Evolutionary conservation across 2,113 vertebrate species (phyloP).

Genomic region (Rhinolophus ferrumequinum): DNA sequence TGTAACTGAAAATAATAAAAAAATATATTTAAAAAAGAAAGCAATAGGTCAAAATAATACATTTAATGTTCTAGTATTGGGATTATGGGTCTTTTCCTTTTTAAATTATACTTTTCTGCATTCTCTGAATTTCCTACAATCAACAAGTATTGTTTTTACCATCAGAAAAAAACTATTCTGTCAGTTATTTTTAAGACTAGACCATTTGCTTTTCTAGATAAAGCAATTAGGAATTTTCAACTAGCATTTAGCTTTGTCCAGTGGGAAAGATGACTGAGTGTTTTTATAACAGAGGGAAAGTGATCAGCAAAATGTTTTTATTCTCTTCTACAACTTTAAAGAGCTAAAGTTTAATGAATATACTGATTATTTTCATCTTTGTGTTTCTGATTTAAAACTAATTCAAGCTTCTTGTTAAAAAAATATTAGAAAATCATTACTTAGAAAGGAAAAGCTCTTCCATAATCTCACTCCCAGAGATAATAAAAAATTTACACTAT

Average conservation of each 20-base stretch:
- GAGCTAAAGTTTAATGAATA: background rate
- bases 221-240: constrained; percentile 11
- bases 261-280: background rate
- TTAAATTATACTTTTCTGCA: background rate
- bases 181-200: background rate
- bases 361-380: background rate
- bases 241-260: background rate
- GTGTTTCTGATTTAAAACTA: background rate
- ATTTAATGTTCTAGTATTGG: background rate
- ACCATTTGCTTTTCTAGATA: background rate
- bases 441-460: background rate
- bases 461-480: background rate
- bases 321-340: background rate
- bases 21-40: no score
- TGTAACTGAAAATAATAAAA: no score
- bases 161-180: background rate
- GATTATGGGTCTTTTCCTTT: background rate
- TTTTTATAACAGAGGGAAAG: background rate
- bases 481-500: background rate
- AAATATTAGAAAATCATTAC: background rate
- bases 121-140: constrained; percentile 23
- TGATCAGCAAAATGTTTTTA: background rate
- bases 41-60: background rate
- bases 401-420: background rate
- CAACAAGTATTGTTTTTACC: background rate